Percentiles rank a stretch among this genome's conserved stretches.
Evolutionary conservation across 2,797 vertebrate species (phyloP).

Genomic region (Rhadinocentrus ornatus): DNA sequence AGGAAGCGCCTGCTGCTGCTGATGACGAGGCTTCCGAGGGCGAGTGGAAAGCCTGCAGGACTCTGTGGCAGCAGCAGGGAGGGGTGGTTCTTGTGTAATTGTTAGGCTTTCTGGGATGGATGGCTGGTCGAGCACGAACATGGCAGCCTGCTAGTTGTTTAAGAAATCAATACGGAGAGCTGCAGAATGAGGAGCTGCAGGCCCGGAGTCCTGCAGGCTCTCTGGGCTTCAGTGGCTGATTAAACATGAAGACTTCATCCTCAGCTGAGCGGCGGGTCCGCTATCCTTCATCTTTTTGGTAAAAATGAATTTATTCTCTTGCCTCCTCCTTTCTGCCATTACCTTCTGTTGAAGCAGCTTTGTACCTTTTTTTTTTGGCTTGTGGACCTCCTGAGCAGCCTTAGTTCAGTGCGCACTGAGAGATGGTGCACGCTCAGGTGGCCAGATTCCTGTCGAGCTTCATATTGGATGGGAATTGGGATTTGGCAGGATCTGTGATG

Average conservation of each 20-base stretch:
- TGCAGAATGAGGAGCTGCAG: slow-evolving; percentile 19
- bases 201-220: slow-evolving; percentile 11
- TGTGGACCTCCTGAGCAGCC: slow-evolving; percentile 2
- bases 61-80: slow-evolving; percentile 21
- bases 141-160: neutral
- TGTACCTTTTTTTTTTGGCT: too few species aligned
- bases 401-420: neutral
- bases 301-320: too few species aligned
- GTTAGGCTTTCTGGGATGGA: slow-evolving; percentile 55
- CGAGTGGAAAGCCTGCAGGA: too few species aligned
- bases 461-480: slow-evolving; percentile 15
- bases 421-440: neutral
- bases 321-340: too few species aligned
- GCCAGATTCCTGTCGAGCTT: slow-evolving; percentile 23
- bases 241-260: slow-evolving; percentile 19
- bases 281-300: too few species aligned
- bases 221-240: slow-evolving; percentile 31
- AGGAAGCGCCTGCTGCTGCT: too few species aligned
- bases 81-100: slow-evolving; percentile 61
- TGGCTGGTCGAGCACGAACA: slow-evolving; percentile 41
- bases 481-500: slow-evolving; percentile 20
- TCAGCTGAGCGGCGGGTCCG: neutral
- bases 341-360: too few species aligned
- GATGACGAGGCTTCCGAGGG: too few species aligned
- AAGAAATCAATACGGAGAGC: slow-evolving; percentile 49